Percentiles rank a stretch among this genome's conserved stretches.
phyloP scores from a whole-genome alignment of 2,888 invertebrate species.

The Oasisia sp. region DNA sequence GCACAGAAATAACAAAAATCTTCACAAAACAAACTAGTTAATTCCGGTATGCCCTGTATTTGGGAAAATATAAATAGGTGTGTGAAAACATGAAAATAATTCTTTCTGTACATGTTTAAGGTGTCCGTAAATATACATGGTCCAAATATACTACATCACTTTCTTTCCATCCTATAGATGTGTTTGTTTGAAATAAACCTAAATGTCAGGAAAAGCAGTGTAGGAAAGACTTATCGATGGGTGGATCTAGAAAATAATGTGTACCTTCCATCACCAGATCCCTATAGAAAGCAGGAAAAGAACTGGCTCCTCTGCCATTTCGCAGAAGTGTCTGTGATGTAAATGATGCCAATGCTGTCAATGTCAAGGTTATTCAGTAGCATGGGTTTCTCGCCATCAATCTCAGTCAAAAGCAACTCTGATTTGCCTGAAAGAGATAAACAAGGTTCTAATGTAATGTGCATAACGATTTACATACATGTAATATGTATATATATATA shows the following conservation, averaged over 20 bases:
- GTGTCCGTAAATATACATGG: too few relatives aligned
- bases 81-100: too few relatives aligned
- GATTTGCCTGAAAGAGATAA: slow-evolving; percentile 17
- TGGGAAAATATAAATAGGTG: too few relatives aligned
- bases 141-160: too few relatives aligned
- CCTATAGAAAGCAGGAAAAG: background rate
- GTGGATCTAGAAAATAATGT: background rate
- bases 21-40: too few relatives aligned
- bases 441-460: background rate
- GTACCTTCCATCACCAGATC: background rate
- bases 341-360: slow-evolving; percentile 19
- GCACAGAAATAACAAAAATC: too few relatives aligned
- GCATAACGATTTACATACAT: background rate
- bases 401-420: slow-evolving; percentile 17
- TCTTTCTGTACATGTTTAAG: too few relatives aligned
- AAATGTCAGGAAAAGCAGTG: too few relatives aligned
- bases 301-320: slow-evolving; percentile 24
- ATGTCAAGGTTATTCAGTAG: slow-evolving; percentile 30
- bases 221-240: background rate
- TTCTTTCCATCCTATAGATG: too few relatives aligned
- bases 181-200: too few relatives aligned
- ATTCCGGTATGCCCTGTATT: too few relatives aligned
- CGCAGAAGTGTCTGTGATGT: slow-evolving; percentile 27
- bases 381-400: slow-evolving; percentile 22
- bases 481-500: too few relatives aligned